These are phyloP conservation scores for Aegypius monachus DNA, from an alignment of 2,113 vertebrate species.

Conservation along the genomic window DNA sequence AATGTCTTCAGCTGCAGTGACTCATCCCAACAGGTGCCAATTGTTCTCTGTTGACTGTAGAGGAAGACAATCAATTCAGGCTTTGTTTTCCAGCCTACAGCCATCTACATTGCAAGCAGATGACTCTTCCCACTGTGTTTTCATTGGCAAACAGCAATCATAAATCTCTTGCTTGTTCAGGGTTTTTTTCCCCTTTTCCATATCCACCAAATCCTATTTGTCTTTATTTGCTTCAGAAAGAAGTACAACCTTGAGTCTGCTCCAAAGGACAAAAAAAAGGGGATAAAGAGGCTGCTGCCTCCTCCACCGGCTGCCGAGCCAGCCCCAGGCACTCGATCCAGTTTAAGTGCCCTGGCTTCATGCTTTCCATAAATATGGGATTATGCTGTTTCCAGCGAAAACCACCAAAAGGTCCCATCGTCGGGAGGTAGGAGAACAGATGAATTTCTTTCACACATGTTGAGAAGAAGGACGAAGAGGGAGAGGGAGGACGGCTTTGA, in stretches of 20 bases:
- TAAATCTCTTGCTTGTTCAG: not conserved
- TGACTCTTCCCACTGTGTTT: slow-evolving; percentile 5
- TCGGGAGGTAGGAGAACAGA: not conserved
- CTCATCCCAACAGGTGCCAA: not conserved
- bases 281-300: not conserved
- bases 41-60: not conserved
- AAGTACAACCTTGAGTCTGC: not conserved
- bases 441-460: not conserved
- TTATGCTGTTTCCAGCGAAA: not conserved
- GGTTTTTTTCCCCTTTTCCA: not conserved
- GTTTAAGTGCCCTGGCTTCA: not conserved
- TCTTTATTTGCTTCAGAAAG: not conserved
- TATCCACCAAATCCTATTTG: not conserved
- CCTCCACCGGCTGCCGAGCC: not conserved
- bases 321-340: not conserved
- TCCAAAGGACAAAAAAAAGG: not conserved
- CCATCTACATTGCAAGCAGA: not conserved
- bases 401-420: not conserved
- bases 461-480: not conserved
- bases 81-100: slow-evolving; percentile 40
- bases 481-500: not conserved
- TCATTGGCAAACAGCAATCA: not conserved
- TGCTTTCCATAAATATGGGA: not conserved
- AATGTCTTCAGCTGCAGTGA: not conserved
- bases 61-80: not conserved